These are phyloP conservation scores for Agriopis marginaria DNA, from an alignment of 2,888 invertebrate species.

Conservation along the genomic window DNA sequence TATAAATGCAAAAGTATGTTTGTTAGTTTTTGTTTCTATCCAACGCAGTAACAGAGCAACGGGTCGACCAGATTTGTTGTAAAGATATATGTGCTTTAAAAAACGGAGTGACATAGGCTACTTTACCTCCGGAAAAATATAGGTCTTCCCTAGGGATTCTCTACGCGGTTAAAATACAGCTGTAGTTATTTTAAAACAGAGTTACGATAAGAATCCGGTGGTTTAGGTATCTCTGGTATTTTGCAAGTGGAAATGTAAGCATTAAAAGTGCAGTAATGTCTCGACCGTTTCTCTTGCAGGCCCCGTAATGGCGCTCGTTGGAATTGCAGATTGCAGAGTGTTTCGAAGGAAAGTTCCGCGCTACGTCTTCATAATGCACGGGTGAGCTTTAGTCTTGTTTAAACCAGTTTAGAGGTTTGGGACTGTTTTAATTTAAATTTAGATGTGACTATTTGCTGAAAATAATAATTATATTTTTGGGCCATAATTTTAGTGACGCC, in stretches of 20 bases:
- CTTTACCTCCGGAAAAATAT: no score
- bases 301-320: conserved; percentile 37
- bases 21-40: no score
- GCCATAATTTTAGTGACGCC: background rate
- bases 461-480: background rate
- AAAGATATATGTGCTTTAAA: no score
- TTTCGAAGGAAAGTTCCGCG: conserved; percentile 16
- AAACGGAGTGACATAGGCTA: no score
- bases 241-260: conserved; percentile 26
- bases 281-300: conserved; percentile 39
- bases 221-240: conserved; percentile 8
- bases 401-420: background rate
- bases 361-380: conserved; percentile 18
- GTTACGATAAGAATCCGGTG: background rate
- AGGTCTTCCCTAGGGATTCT: no score
- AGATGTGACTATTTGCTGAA: background rate
- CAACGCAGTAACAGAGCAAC: no score
- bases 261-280: conserved; percentile 44
- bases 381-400: conserved; percentile 20
- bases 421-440: background rate
- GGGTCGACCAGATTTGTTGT: no score
- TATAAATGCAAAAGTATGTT: no score
- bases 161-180: no score
- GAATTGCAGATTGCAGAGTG: conserved; percentile 41
- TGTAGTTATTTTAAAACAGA: background rate